These are phyloP conservation scores for Tragelaphus eurycerus DNA, from an alignment of 2,797 vertebrate species.

Conservation along the genomic window DNA sequence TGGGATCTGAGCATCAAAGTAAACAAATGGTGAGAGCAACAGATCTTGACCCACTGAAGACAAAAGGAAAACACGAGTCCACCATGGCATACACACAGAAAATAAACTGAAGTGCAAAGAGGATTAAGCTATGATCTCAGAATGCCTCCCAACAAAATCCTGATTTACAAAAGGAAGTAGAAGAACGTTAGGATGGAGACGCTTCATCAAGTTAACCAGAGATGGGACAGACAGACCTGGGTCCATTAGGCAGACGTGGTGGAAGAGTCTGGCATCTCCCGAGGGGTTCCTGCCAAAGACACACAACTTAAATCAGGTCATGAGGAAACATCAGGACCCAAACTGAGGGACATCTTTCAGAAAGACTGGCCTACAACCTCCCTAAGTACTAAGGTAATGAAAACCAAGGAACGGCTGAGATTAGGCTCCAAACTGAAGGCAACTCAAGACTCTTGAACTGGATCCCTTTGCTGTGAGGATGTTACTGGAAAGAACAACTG, in stretches of 20 bases:
- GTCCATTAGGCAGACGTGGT: not conserved
- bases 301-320: not conserved
- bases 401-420: not conserved
- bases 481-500: not conserved
- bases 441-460: not conserved
- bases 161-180: not conserved
- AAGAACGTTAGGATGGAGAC: not conserved
- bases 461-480: not conserved
- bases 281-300: not conserved
- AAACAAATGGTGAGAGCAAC: not conserved
- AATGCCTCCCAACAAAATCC: not conserved
- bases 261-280: not conserved
- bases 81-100: not conserved
- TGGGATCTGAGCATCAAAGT: not conserved
- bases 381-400: not conserved
- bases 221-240: rapidly evolving
- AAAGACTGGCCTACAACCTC: not conserved
- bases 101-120: not conserved
- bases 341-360: not conserved
- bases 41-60: not conserved
- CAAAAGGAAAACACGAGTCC: not conserved
- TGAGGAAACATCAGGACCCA: not conserved
- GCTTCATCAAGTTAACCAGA: not conserved
- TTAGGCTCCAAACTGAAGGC: not conserved
- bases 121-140: not conserved